Evolutionary conservation across 2,797 vertebrate species (phyloP).

Genomic region (Tamandua tetradactyla): DNA sequence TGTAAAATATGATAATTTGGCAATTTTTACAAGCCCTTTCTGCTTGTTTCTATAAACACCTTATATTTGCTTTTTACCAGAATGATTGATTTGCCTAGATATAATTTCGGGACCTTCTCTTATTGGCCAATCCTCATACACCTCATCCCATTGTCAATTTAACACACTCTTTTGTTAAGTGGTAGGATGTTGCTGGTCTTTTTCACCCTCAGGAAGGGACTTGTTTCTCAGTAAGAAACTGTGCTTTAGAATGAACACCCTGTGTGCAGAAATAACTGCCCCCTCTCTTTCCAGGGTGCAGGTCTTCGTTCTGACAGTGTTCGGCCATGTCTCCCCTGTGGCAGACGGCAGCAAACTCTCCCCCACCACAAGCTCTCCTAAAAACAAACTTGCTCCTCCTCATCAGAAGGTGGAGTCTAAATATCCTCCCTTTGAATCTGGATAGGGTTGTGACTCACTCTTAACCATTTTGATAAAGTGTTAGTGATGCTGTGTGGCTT

Average conservation of each 20-base stretch:
- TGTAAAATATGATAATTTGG: not conserved
- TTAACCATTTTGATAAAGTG: not conserved
- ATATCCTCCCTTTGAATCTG: not conserved
- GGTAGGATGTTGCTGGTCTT: not conserved
- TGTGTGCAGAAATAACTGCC: not conserved
- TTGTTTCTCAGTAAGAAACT: not conserved
- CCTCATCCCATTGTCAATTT: not conserved
- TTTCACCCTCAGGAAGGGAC: not conserved
- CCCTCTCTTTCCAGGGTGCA: not conserved
- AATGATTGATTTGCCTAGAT: not conserved
- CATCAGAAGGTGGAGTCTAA: not conserved
- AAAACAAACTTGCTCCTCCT: not conserved
- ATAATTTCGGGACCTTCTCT: not conserved
- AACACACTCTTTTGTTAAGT: not conserved
- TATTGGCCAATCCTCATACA: not conserved
- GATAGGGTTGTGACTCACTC: not conserved
- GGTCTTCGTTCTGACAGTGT: not conserved
- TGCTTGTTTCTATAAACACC: not conserved
- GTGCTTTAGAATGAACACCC: not conserved
- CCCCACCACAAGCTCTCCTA: not conserved
- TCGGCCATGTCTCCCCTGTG: not conserved
- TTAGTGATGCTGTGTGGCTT: not conserved
- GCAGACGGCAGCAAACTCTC: not conserved
- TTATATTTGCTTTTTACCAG: not conserved
- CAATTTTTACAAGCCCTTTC: not conserved